phyloP scores from a whole-genome alignment of 35 echinoderm and acorn worm genomes.

The Heliocidaris tuberculata region DNA sequence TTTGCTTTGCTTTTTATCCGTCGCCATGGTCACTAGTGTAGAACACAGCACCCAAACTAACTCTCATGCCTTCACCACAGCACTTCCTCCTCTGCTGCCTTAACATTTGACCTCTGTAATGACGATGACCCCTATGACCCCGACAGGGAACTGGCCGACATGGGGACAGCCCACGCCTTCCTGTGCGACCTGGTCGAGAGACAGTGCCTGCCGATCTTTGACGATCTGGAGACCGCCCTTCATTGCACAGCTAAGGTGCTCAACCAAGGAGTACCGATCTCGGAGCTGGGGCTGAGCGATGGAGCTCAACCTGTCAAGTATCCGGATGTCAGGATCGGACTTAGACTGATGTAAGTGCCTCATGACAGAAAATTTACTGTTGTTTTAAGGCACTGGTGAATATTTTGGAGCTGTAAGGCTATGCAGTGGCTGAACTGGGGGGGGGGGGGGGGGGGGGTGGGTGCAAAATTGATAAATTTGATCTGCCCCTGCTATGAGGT shows the following conservation, averaged over 20 bases:
- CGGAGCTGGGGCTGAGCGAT: conserved; percentile 52
- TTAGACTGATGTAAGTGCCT: conserved; percentile 79
- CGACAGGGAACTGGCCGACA: conserved; percentile 70
- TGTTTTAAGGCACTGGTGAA: too few relatives aligned
- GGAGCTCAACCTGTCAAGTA: conserved; percentile 78
- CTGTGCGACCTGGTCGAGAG: conserved; percentile 76
- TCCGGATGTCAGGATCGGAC: conserved; percentile 60
- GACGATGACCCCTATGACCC: conserved; percentile 38
- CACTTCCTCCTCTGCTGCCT: conserved; percentile 34
- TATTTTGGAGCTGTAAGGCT: too few relatives aligned
- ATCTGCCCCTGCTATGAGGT: too few relatives aligned
- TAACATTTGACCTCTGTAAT: conserved; percentile 28
- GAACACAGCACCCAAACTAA: conserved; percentile 15
- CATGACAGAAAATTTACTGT: too few relatives aligned
- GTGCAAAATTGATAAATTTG: too few relatives aligned
- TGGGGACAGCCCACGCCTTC: conserved; percentile 68
- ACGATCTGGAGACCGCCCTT: conserved; percentile 76
- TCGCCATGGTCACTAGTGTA: not conserved
- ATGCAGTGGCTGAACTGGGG: too few relatives aligned
- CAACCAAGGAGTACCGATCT: conserved; percentile 60
- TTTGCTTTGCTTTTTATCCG: not conserved
- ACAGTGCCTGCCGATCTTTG: conserved; percentile 82
- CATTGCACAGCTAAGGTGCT: conserved; percentile 80
- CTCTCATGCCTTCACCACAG: conserved; percentile 19
- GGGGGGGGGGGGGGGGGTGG: too few relatives aligned